Evolutionary conservation across 2,113 vertebrate genomes (phyloP).

Genomic region (Macrotus californicus): DNA sequence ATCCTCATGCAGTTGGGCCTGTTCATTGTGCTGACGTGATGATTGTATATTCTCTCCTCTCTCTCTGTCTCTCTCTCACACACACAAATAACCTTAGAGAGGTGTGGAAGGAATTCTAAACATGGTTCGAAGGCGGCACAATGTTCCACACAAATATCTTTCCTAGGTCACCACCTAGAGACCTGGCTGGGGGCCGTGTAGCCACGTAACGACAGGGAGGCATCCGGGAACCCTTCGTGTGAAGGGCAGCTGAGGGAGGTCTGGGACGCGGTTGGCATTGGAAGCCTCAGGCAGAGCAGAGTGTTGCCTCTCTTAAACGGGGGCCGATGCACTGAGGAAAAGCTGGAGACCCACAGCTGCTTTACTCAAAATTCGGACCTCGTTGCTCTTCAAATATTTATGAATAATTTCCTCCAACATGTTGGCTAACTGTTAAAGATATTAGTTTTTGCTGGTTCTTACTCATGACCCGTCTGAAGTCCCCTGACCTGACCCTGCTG

Average conservation of each 20-base stretch:
- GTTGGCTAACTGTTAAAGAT: slow-evolving; percentile 71
- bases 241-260: slow-evolving; percentile 65
- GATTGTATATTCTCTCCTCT: slow-evolving; percentile 44
- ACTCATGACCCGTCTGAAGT: slow-evolving; percentile 53
- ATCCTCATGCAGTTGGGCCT: slow-evolving; percentile 67
- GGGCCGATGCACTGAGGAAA: slow-evolving; percentile 52
- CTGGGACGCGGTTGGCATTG: slow-evolving; percentile 35
- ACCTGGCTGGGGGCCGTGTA: slow-evolving; percentile 24
- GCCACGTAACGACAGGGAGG: neutral
- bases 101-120: slow-evolving; percentile 25
- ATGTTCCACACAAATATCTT: slow-evolving; percentile 35
- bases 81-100: neutral
- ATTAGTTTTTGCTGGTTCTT: slow-evolving; percentile 60
- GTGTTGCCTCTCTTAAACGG: neutral
- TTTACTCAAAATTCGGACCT: slow-evolving; percentile 62
- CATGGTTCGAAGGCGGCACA: neutral
- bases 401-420: slow-evolving; percentile 75
- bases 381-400: slow-evolving; percentile 72
- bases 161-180: slow-evolving; percentile 51
- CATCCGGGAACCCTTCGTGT: slow-evolving; percentile 42
- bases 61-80: neutral
- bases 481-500: slow-evolving; percentile 48
- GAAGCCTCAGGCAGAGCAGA: slow-evolving; percentile 59
- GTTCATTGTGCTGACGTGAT: slow-evolving; percentile 55
- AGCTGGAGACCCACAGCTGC: slow-evolving; percentile 51